Base-by-base conservation (phyloP, 2,888 invertebrate species). In the Bibio marci region DNA sequence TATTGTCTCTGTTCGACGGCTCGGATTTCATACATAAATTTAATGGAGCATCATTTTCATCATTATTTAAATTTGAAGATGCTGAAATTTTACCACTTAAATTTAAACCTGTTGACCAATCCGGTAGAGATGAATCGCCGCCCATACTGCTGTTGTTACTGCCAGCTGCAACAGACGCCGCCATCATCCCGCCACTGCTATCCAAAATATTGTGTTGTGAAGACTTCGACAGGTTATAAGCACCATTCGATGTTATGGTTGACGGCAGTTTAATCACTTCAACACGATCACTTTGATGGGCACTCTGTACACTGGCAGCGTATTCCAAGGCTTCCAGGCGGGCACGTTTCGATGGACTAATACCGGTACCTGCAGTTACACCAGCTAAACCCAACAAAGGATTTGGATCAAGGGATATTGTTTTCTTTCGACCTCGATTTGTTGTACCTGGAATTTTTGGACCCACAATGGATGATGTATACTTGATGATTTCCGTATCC, bases 401-500 rank as follows among this genome's bases (percentile, higher is more conserved):
- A 49, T 56, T 57, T 45, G 83, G 81, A 64, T 86, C 85, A 50
- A 86, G 62, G 1, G 85, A 86, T 56, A 86, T 86, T 37, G 86
- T 86, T 69, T 86, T 86, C 69, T 86, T 86, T 42, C 86, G 70
- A 41, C 86, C 86, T 37, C 85, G 70, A 53, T 82, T 83, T 48
- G 83, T 85, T 44, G 80, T 79, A 44, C 86, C 83, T 12, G 82
- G 80, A 46, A 81, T 71, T 71, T 86, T 86, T 41, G 85, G 83
- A 43, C 86, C 86, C 48, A 82, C 80, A 52, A 86, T 73, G 43
- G 83, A 83, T 47, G 85, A 85, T 47, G 86, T 86, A 59, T 86
- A 86, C 62, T 86, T 86, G 56, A 87, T 86, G 47, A 86, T 86
- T 65, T 87, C 86, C 34, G 86, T 87, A 56, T 86, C 86, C 30